Evolutionary conservation across 1,140 invertebrate species (phyloP).

Genomic region (Eurosta solidaginis): DNA sequence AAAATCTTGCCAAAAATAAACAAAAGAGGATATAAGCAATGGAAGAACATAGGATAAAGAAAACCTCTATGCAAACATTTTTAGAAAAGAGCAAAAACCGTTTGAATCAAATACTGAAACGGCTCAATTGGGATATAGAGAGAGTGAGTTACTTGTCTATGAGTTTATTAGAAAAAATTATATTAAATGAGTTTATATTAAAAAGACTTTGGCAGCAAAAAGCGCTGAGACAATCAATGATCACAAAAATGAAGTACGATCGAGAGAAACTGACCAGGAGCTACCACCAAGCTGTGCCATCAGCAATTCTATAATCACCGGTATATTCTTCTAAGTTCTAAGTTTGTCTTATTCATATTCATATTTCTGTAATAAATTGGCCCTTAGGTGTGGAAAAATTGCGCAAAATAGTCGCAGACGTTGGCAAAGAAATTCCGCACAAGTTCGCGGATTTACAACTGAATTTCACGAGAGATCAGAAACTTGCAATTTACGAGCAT

Average conservation of each 20-base stretch:
- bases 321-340: not conserved
- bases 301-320: not conserved
- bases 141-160: not conserved
- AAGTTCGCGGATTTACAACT: conserved; percentile 40
- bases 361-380: not conserved
- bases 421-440: not conserved
- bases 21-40: not conserved
- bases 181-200: no score
- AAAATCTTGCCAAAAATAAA: not conserved
- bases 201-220: no score
- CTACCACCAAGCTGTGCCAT: conserved; percentile 12
- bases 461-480: conserved; percentile 35
- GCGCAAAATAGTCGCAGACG: not conserved
- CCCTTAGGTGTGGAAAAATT: conserved; percentile 19
- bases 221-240: not conserved
- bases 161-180: not conserved
- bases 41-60: not conserved
- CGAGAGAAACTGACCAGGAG: not conserved
- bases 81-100: conserved; percentile 1
- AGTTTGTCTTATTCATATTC: no score
- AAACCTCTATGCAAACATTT: not conserved
- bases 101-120: not conserved
- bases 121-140: conserved; percentile 18
- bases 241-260: not conserved
- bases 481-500: conserved; percentile 45